Percentiles rank a stretch among this genome's conserved stretches.
These are phyloP conservation scores for Melanostigma gelatinosum DNA, from an alignment of 2,113 vertebrate genomes.

Conservation along the genomic window DNA sequence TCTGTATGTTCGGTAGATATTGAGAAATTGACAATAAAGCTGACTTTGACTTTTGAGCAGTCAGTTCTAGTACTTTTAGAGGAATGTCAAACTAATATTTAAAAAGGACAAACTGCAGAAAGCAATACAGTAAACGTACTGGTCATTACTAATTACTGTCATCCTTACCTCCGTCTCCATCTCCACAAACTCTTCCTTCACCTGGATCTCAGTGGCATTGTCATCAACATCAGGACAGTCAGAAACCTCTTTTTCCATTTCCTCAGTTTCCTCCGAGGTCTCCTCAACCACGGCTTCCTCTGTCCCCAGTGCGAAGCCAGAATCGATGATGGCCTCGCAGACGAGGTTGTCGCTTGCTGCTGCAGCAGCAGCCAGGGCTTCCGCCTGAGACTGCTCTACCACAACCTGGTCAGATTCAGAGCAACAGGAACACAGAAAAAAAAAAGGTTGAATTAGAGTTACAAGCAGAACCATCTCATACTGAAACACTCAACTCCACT, in stretches of 20 bases:
- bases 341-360: conserved; percentile 89
- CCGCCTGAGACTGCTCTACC: conserved; percentile 76
- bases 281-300: conserved; percentile 78
- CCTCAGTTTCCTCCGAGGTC: conserved; percentile 66
- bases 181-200: conserved; percentile 85
- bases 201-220: conserved; percentile 77
- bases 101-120: neutral
- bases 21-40: too few relatives aligned
- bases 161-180: conserved; percentile 80
- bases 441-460: neutral
- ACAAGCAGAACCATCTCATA: neutral
- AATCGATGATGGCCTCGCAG: conserved; percentile 95
- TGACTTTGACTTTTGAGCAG: too few relatives aligned
- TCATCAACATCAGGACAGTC: conserved; percentile 65
- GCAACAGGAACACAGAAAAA: neutral
- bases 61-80: neutral
- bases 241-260: conserved; percentile 69
- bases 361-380: conserved; percentile 71
- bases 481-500: neutral
- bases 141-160: conserved; percentile 62
- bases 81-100: neutral
- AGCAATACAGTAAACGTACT: neutral
- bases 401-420: conserved; percentile 67
- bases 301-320: conserved; percentile 88
- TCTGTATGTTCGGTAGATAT: too few relatives aligned